phyloP scores from a whole-genome alignment of 2,888 invertebrate genomes.

The Tachina grossa region DNA sequence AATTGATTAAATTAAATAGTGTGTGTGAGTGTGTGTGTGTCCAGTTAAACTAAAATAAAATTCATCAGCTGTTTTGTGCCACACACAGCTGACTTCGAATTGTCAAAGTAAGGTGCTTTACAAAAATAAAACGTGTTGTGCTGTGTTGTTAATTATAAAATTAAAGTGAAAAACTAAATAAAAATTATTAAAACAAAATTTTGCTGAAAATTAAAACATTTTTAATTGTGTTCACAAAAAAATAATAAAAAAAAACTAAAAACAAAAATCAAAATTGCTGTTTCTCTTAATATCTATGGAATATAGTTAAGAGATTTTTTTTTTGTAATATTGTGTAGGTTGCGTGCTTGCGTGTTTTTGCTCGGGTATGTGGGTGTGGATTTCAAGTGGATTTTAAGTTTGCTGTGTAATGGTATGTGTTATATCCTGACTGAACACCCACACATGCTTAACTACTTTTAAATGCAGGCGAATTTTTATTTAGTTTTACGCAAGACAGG shows the following conservation, averaged over 20 bases:
- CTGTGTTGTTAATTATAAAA: neutral
- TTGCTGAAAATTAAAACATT: neutral
- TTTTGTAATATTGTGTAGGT: neutral
- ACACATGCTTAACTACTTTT: slow-evolving; percentile 53
- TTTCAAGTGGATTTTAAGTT: slow-evolving; percentile 56
- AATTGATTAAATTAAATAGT: slow-evolving; percentile 39
- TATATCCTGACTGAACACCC: slow-evolving; percentile 67
- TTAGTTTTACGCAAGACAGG: slow-evolving; percentile 69
- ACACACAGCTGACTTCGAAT: slow-evolving; percentile 26
- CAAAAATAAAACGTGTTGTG: slow-evolving; percentile 13
- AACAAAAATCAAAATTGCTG: neutral
- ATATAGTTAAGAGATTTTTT: slow-evolving; percentile 5
- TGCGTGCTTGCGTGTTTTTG: neutral
- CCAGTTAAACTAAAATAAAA: slow-evolving; percentile 21
- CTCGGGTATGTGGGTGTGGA: slow-evolving; percentile 27
- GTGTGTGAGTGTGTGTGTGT: neutral
- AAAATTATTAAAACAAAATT: slow-evolving; percentile 4
- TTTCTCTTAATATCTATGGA: neutral
- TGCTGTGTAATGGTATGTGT: slow-evolving; percentile 12
- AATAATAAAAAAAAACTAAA: neutral
- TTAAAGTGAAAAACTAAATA: neutral
- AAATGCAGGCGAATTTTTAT: slow-evolving; percentile 62
- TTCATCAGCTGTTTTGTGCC: slow-evolving; percentile 65
- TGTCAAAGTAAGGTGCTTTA: neutral
- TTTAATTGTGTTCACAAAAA: neutral